Evolutionary conservation across 2,888 invertebrate species (phyloP), one percentile per base, ranked within the genome.

Genomic region (Acutogordius australiensis): DNA sequence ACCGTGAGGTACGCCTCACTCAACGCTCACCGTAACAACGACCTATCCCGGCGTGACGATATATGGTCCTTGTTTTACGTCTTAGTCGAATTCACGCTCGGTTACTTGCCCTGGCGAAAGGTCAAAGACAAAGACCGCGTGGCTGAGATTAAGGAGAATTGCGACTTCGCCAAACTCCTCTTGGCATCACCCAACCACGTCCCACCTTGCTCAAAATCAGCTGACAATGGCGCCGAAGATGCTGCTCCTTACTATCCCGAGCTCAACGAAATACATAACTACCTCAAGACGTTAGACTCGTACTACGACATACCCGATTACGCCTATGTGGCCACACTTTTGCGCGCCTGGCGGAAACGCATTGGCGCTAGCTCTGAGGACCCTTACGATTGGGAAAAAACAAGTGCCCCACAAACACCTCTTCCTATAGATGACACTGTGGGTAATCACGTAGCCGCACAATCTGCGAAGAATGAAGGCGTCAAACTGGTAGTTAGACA

Each of bases 11-110:
- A 99, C 74, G 97, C 97, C 61, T 91, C 94, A 23, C 83, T 97
- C 62, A 97, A 94, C 76, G 97, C 97, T 45, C 97, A 99, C 74
- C 86, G 88, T 69, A 99, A 97, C 75, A 78, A 77, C 75, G 97
- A 99, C 75, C 97, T 97, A 97, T 97, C 97, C 1, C 78, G 97
- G 1, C 97, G 97, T 70, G 97, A 99, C 72, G 97, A 99, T 72
- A 77, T 99, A 2, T 94, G 91, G 91, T 94, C 91, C 0, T 74
- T 99, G n/a, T 97, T 97, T 76, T 99, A 99, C 74, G 97, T 99
- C 91, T 77, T 99, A 62, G 90, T 91, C 4, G 97, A 99, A 73
- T 99, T 99, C 70, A 84, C 91, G 27, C 90, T 91, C 69, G 97
- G 97, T 0, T 88, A 90, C 70, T 76, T 94, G 68, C 91, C 91